These are phyloP conservation scores for Phalacrocorax pelagicus DNA, from an alignment of 2,113 vertebrate genomes.

Conservation along the genomic window DNA sequence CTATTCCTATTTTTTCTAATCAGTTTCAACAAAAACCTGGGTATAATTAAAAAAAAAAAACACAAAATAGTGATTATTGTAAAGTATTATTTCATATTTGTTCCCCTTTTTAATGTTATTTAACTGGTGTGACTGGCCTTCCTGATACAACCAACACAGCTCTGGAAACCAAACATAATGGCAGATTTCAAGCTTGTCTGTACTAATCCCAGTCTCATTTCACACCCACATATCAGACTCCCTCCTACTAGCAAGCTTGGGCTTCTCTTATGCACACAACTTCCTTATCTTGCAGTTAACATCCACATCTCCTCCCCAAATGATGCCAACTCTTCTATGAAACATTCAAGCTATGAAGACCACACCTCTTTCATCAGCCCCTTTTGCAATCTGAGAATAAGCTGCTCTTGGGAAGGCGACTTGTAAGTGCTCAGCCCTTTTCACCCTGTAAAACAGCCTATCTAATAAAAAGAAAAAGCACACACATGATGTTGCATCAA, in stretches of 20 bases:
- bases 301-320: not conserved
- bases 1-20: not conserved
- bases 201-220: not conserved
- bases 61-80: not conserved
- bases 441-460: not conserved
- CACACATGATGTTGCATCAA: not conserved
- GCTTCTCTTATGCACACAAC: not conserved
- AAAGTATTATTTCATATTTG: not conserved
- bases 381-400: not conserved
- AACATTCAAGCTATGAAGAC: not conserved
- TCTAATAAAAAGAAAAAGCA: not conserved
- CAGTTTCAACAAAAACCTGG: not conserved
- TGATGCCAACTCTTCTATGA: not conserved
- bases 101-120: not conserved
- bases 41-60: not conserved
- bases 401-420: not conserved
- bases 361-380: not conserved
- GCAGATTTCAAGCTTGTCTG: not conserved
- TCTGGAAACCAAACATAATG: not conserved
- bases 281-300: constrained; percentile 5
- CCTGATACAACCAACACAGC: not conserved
- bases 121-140: not conserved
- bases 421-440: not conserved
- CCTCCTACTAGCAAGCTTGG: not conserved
- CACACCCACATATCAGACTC: not conserved